Conservation (phyloP, 2,888 invertebrate genomes). For the Agonopterix arenella region DNA sequence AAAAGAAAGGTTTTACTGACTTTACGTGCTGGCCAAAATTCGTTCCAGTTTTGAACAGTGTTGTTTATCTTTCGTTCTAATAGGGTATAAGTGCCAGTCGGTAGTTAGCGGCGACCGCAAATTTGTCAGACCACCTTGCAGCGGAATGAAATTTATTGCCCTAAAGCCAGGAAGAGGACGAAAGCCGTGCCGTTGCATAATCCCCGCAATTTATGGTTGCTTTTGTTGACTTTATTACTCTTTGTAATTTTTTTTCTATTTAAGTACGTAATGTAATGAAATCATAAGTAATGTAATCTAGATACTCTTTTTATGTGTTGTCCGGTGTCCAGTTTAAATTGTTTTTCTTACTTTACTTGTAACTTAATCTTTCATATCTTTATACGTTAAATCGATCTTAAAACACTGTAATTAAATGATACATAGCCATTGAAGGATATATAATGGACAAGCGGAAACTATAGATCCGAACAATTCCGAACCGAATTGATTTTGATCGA, state of each 20-base stretch:
- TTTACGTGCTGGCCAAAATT: neutral
- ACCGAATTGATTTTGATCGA: conserved; percentile 31
- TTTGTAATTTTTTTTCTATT: conserved; percentile 44
- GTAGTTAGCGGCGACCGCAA: conserved; percentile 60
- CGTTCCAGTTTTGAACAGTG: neutral
- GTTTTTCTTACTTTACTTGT: too few relatives aligned
- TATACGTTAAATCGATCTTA: too few relatives aligned
- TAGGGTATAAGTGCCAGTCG: conserved; percentile 41
- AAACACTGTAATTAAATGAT: too few relatives aligned
- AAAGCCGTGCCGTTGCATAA: conserved; percentile 71
- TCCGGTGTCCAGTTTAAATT: too few relatives aligned
- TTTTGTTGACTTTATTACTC: conserved; percentile 60
- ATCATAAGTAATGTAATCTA: neutral
- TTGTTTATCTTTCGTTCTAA: conserved; percentile 30
- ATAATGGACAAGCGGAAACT: conserved; percentile 19
- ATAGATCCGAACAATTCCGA: conserved; percentile 37
- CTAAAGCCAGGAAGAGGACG: conserved; percentile 64
- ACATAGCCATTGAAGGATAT: too few relatives aligned
- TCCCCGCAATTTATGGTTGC: conserved; percentile 64
- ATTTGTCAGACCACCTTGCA: conserved; percentile 76
- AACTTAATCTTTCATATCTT: too few relatives aligned
- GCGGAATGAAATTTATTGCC: conserved; percentile 69
- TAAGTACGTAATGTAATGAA: conserved; percentile 23
- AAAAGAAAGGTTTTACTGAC: conserved; percentile 12
- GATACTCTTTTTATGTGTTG: too few relatives aligned